These are phyloP conservation scores for Camelus bactrianus DNA, from an alignment of 2,113 vertebrate genomes.

Conservation along the genomic window DNA sequence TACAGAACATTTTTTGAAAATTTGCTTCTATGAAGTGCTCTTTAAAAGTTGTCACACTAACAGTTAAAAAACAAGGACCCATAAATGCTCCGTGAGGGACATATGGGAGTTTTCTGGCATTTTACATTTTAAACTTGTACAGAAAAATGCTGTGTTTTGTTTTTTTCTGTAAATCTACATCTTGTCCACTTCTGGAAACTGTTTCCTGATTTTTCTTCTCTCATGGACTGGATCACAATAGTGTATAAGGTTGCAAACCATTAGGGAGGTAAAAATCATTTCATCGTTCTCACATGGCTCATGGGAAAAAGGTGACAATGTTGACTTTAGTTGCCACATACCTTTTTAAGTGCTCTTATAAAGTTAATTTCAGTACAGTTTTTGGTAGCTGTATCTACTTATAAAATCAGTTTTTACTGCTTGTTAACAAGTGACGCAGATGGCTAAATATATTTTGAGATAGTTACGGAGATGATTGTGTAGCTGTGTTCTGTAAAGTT, in stretches of 20 bases:
- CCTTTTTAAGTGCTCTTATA: constrained; percentile 30
- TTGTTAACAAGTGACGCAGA: not conserved
- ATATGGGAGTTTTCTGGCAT: not conserved
- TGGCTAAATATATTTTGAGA: constrained; percentile 20
- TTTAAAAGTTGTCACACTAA: constrained; percentile 34
- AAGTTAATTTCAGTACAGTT: constrained; percentile 25
- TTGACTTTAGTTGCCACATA: not conserved
- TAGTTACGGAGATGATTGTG: not conserved
- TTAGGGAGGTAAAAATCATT: not conserved
- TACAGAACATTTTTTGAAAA: constrained; percentile 52
- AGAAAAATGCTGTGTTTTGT: constrained; percentile 19
- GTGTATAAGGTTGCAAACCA: not conserved
- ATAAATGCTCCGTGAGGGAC: not conserved
- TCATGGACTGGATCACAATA: not conserved
- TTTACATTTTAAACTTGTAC: not conserved
- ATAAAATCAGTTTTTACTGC: constrained; percentile 21
- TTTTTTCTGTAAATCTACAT: constrained; percentile 3
- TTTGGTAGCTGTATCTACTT: not conserved
- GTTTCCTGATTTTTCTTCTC: constrained; percentile 28
- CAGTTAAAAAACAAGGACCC: not conserved
- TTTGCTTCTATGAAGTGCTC: not conserved
- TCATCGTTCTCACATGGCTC: not conserved
- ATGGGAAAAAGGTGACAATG: not conserved
- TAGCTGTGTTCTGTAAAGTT: not conserved
- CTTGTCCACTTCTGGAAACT: not conserved